These are phyloP conservation scores for Zhuqinia jingwanae DNA, from an alignment of 2,888 invertebrate species.

Conservation along the genomic window DNA sequence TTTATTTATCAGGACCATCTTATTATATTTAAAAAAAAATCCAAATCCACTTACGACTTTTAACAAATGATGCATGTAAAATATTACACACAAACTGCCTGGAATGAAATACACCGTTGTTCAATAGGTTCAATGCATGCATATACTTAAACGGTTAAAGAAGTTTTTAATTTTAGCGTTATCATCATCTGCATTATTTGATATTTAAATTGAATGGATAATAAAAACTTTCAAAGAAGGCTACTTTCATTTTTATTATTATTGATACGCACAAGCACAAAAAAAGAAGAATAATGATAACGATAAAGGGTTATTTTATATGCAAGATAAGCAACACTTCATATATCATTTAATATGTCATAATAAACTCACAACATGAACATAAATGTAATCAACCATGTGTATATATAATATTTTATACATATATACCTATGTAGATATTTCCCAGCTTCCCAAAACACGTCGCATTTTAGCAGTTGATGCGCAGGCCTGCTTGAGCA, in stretches of 20 bases:
- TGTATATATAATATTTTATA: constrained; percentile 40
- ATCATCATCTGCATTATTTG: constrained; percentile 2
- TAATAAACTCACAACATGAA: constrained; percentile 43
- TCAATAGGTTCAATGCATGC: no score
- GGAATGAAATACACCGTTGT: not conserved
- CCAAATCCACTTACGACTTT: not conserved
- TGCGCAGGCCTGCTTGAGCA: constrained; percentile 24
- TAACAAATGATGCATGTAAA: constrained; percentile 53
- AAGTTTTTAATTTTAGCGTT: no score
- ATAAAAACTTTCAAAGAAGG: not conserved
- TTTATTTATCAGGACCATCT: constrained; percentile 23
- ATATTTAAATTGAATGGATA: constrained; percentile 7
- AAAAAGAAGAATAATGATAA: not conserved
- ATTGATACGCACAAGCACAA: no score
- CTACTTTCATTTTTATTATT: no score
- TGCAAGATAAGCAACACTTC: constrained; percentile 44
- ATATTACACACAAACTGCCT: constrained; percentile 21
- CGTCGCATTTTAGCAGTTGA: constrained; percentile 35
- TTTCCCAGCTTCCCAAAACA: no score
- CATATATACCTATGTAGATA: no score
- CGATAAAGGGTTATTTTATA: constrained; percentile 19
- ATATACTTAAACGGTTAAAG: no score
- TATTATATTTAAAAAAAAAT: not conserved
- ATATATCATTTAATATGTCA: constrained; percentile 58
- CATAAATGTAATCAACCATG: constrained; percentile 20